Conservation (phyloP, 2,113 vertebrate genomes). For the Zonotrichia leucophrys region DNA sequence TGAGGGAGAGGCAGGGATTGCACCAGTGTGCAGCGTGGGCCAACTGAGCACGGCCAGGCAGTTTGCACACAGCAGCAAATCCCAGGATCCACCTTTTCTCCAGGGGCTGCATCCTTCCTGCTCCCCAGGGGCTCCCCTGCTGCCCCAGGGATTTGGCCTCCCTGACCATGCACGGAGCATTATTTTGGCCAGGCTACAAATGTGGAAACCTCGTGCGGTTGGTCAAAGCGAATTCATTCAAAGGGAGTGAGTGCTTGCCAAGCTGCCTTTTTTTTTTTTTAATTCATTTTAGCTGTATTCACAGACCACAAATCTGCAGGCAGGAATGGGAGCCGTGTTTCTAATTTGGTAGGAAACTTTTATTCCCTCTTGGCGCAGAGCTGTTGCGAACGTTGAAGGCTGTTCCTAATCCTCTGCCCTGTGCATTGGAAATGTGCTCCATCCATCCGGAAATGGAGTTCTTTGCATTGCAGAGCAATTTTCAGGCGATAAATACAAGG, state of each 20-base stretch:
- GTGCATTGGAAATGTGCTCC: neutral
- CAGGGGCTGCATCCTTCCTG: neutral
- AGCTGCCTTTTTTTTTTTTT: neutral
- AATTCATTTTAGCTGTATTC: conserved; percentile 2
- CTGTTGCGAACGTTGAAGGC: neutral
- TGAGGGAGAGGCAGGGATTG: neutral
- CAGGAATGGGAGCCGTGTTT: conserved; percentile 5
- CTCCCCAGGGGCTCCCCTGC: neutral
- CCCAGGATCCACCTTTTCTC: neutral
- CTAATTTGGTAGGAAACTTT: conserved; percentile 23
- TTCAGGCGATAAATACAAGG: conserved; percentile 3
- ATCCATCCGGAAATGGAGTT: neutral
- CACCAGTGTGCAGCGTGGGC: fast-evolving
- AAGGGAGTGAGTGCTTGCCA: neutral
- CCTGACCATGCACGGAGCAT: fast-evolving
- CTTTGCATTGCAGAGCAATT: conserved; percentile 46
- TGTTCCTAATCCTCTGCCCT: conserved; percentile 40
- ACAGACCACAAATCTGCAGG: neutral
- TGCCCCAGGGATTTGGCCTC: neutral
- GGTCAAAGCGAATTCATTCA: neutral
- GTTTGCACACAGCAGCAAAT: neutral
- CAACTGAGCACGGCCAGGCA: neutral
- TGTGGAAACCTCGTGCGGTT: neutral
- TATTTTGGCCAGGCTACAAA: neutral
- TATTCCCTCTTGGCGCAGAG: neutral